Evolutionary conservation across 2,888 invertebrate species (phyloP), one percentile per base, ranked within the genome.

Genomic region (Germaria angustata): DNA sequence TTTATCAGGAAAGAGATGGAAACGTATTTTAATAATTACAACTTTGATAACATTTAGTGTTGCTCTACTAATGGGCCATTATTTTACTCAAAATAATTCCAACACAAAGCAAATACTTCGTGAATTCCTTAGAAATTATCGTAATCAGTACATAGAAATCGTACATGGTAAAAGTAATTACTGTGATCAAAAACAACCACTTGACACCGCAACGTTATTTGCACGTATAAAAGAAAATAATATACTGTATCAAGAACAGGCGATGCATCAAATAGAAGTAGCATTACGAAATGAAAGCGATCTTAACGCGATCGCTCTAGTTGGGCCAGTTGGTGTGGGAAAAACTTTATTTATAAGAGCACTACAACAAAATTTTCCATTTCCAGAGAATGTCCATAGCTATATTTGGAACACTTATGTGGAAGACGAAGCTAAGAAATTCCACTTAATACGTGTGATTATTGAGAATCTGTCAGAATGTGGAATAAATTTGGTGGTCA

Each of bases 401-500:
- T 86, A 87, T 22, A 84, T 85, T 2, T 90, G 90, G 90, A 86
- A 86, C 63, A 80, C 82, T 3, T 79, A 77, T 46, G 86, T 84
- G 1, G 71, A 80, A 17, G 36, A 84, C 0, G 34, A 84, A 3
- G 51, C 34, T 0, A 51, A 85, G 13, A 87, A 85, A 41, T 51
- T 84, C 9, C 53, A 81, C n/a, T 49, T 69, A 2, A 20, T 88
- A 11, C 15, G 41, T 11, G 39, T 76, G 9, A 69, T 87, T 22
- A 73, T 87, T 0, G 57, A 80, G 1, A 82, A 86, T 2, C 63
- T 91, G 1, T 86, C 87, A 0, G 84, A 85, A 6, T 91, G 91
- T 78, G 91, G 91, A 0, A 86, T 87, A 32, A 91, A 91, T 86
- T 81, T 91, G 28, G 75, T 91, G 13, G 69, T 91, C 28, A 88